Percentiles rank a stretch among this genome's conserved stretches.
These are phyloP conservation scores for Scaptomyza montana DNA, from an alignment of 1,140 invertebrate species.

Conservation along the genomic window DNA sequence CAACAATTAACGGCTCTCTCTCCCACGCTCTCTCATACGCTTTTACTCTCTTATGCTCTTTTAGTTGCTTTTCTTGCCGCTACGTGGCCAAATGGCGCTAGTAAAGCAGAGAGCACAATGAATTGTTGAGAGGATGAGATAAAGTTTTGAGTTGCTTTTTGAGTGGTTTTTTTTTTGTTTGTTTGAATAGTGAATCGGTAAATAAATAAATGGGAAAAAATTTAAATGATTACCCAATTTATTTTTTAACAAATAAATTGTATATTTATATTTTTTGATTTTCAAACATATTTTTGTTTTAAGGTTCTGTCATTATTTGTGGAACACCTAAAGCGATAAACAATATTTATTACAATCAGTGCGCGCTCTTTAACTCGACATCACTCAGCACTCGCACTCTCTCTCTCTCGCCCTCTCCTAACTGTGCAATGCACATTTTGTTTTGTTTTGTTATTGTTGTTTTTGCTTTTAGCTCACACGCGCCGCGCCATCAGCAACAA, in stretches of 20 bases:
- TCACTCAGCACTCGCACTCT: constrained; percentile 40
- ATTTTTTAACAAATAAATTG: too few relatives aligned
- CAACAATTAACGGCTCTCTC: constrained; percentile 19
- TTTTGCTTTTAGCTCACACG: constrained; percentile 61
- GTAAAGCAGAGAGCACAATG: constrained; percentile 23
- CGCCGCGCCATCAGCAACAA: constrained; percentile 48
- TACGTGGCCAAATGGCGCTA: constrained; percentile 46
- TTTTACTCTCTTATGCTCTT: neutral
- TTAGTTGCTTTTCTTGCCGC: constrained; percentile 52
- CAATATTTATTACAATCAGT: neutral
- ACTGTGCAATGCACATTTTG: constrained; percentile 5
- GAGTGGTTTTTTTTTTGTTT: neutral
- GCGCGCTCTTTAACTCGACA: constrained; percentile 11
- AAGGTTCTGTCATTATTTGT: neutral
- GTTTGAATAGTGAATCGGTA: constrained; percentile 10
- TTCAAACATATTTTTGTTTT: neutral
- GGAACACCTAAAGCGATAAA: neutral
- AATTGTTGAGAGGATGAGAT: constrained; percentile 23
- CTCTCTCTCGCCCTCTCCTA: neutral
- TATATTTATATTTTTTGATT: neutral
- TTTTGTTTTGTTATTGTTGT: constrained; percentile 41
- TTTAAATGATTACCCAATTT: too few relatives aligned
- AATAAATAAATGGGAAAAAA: neutral
- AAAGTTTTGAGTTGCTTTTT: neutral
- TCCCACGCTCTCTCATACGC: constrained; percentile 4